Evolutionary conservation across 2,888 invertebrate genomes (phyloP).

Genomic region (Octonoba sinensis): DNA sequence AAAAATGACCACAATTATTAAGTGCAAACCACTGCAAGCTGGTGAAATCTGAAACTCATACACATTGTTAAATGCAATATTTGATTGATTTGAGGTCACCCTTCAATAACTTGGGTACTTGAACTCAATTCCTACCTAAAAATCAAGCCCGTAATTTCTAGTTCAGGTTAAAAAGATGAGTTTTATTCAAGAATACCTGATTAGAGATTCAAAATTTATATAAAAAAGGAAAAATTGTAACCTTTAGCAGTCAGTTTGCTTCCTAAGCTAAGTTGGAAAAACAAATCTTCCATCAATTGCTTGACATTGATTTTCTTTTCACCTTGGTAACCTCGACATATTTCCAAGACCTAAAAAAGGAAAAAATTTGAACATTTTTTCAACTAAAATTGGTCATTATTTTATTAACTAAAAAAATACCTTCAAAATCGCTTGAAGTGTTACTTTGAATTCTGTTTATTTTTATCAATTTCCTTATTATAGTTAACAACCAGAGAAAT

Average conservation of each 20-base stretch:
- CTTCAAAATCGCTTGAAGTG: not conserved
- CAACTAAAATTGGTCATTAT: too few relatives aligned
- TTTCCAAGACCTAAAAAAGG: slow-evolving; percentile 37
- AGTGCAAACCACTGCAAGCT: too few relatives aligned
- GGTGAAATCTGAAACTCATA: too few relatives aligned
- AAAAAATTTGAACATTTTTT: not conserved
- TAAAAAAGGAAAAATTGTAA: slow-evolving; percentile 3
- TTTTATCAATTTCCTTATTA: too few relatives aligned
- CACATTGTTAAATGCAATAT: too few relatives aligned
- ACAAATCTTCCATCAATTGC: slow-evolving; percentile 27
- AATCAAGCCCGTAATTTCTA: too few relatives aligned
- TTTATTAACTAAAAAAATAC: not conserved
- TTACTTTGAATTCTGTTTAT: too few relatives aligned
- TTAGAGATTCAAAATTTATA: not conserved
- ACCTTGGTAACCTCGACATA: slow-evolving; percentile 33
- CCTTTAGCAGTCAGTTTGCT: slow-evolving; percentile 46
- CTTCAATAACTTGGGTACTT: too few relatives aligned
- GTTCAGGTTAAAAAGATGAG: not conserved
- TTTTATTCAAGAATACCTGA: not conserved
- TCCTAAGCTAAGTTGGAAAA: slow-evolving; percentile 39
- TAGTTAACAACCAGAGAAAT: too few relatives aligned
- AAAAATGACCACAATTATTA: too few relatives aligned
- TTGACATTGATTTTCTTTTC: slow-evolving; percentile 36
- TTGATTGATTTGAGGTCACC: too few relatives aligned
- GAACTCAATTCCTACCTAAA: too few relatives aligned